Base-by-base conservation (phyloP, 2,888 invertebrate species). In the Aproaerema taeniolella region DNA sequence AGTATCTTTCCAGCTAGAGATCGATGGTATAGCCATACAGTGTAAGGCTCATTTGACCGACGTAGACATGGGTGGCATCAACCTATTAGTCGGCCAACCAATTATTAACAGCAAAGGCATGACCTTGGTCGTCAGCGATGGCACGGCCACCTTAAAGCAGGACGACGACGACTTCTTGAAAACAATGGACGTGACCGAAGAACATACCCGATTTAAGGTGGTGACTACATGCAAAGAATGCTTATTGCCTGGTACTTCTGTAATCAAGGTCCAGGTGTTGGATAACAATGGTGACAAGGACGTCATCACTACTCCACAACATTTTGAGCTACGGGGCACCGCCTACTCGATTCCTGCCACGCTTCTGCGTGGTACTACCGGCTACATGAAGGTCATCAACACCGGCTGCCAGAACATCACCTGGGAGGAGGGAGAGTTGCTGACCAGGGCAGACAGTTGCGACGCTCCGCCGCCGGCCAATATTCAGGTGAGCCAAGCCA, bases 301-400 rank as follows among this genome's bases (percentile, higher is more conserved):
- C 11, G 46, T 55, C 6, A 33, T 33, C 15, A 51, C 53, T 0
- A 2, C 45, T 5, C 31, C 53, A 0, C 47, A 39, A 7, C 53
- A 54, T 26, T 51, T 38, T 25, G 49, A 50, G 10, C 31, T 55
- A 0, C 33, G 41, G 7, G 53, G 47, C 0, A 37, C 47, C 0
- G 37, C 55, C 29, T 58, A 52, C 25, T n/a, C n/a, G n/a, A n/a
- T n/a, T n/a, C n/a, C n/a, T n/a, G n/a, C n/a, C n/a, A n/a, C n/a
- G n/a, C n/a, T 55, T 8, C 47, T 58, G 0, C 43, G 52, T 1
- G 54, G 54, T 9, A 5, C 11, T 1, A 38, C 26, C 1, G 54
- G 55, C 2, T 49, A 49, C 44, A 37, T 57, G 12, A 55, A 54
- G 29, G 45, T 54, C 5, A 25, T 49, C 41, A 54, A 56, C 46